Evolutionary conservation across 2,113 vertebrate genomes (phyloP), one percentile per base, ranked within the genome.

Genomic region (Alligator sinensis): DNA sequence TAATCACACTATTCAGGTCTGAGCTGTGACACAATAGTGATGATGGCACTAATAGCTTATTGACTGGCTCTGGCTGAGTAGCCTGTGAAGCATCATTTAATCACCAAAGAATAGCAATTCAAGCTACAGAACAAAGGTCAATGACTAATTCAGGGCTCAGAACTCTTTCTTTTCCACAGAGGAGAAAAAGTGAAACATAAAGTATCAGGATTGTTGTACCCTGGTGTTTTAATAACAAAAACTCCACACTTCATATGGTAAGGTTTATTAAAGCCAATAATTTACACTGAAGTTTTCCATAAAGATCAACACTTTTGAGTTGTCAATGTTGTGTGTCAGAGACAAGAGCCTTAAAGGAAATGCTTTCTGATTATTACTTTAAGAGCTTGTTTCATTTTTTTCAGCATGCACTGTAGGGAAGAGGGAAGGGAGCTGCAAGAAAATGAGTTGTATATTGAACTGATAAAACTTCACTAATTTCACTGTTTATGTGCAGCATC

Each of bases 21-120:
- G 62, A 83, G 61, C 30, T 90, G 57, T 85, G 85, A 87, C 80
- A 93, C 59, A 86, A 82, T 54, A 80, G 80, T 62, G 66, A 57
- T 85, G 87, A 89, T 91, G 82, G 87, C 28, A 91, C 68, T 90
- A 91, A 96, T 96, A 91, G 88, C 76, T 96, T 96, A 96, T 89
- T 95, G 92, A 93, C 88, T 84, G 82, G 68, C 74, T 87, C 81
- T 91, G 86, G 83, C 77, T 91, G 88, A 96, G 74, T 86, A 78
- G 64, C 66, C 81, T 18, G 62, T 60, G 80, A 90, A 91, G 77
- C 70, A 95, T 91, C 89, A 88, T 84, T 94, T 94, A 92, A 91
- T 95, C 86, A 92, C 78, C 61, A 81, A 72, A 83, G 85, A 92
- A 94, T 3, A 89, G 79, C 86, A 95, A 91, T 95, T 93, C 79